Conservation (phyloP, 2,113 vertebrate genomes). For the Narcine bancroftii region DNA sequence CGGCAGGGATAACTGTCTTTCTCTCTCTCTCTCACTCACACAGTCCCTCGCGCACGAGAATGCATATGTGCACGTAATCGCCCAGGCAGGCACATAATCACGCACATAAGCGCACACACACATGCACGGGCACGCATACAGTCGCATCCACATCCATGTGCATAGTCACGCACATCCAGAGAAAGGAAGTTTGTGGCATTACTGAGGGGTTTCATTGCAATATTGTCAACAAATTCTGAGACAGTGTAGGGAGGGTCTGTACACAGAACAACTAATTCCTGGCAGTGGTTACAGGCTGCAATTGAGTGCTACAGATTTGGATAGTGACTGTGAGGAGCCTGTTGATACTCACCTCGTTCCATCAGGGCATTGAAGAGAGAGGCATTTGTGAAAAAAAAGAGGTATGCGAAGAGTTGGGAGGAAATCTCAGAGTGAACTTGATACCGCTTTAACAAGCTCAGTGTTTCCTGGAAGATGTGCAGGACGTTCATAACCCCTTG, state of each 20-base stretch:
- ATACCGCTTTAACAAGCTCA: constrained; percentile 51
- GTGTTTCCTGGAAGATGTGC: constrained; percentile 49
- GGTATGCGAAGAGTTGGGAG: constrained; percentile 61
- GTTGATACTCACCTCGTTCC: constrained; percentile 59
- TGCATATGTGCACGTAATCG: too few species aligned
- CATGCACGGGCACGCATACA: too few species aligned
- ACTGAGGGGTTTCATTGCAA: not conserved
- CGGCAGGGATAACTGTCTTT: not conserved
- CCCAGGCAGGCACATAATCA: too few species aligned
- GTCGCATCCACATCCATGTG: too few species aligned
- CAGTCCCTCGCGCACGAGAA: not conserved
- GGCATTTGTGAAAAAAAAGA: constrained; percentile 68
- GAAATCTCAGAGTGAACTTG: constrained; percentile 58
- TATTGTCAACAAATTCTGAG: not conserved
- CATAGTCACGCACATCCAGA: too few species aligned
- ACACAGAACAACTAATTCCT: not conserved
- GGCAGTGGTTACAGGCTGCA: not conserved
- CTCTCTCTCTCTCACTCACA: not conserved
- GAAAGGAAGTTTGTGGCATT: too few species aligned
- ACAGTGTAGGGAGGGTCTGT: not conserved
- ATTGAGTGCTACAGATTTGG: not conserved
- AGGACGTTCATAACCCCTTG: constrained; percentile 50
- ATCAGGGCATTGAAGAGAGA: constrained; percentile 68
- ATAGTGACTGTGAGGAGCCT: not conserved
- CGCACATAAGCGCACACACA: too few species aligned